A percentile compares a stretch with the other conserved stretches of the same genome.
phyloP scores from a whole-genome alignment of 1,140 invertebrate species.

The Drosophila funebris region DNA sequence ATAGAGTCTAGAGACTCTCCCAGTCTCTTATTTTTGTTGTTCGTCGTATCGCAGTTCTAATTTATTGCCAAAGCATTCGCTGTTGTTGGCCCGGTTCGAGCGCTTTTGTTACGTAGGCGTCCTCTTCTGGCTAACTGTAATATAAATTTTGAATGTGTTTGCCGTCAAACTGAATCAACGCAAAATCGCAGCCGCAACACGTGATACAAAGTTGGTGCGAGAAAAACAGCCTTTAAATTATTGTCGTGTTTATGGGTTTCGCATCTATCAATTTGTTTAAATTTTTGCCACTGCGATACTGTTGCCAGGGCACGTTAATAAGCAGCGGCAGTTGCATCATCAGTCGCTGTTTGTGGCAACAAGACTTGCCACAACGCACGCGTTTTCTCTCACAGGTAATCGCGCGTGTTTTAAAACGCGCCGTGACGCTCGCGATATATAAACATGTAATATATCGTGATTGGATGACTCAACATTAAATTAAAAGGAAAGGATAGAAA shows the following conservation, averaged over 20 bases:
- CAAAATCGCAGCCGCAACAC: constrained; percentile 28
- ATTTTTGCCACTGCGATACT: constrained; percentile 24
- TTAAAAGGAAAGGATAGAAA: too few relatives aligned
- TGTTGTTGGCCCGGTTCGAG: constrained; percentile 11
- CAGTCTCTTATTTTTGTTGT: neutral
- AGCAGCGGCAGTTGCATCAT: constrained; percentile 56
- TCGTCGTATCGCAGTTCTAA: constrained; percentile 16
- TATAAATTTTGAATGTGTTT: constrained; percentile 13
- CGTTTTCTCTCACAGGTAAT: constrained; percentile 42
- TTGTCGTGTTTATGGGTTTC: constrained; percentile 52
- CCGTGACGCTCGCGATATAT: too few relatives aligned
- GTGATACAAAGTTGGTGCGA: constrained; percentile 27
- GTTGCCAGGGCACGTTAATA: constrained; percentile 39
- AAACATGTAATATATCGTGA: too few relatives aligned
- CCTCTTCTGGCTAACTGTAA: constrained; percentile 24
- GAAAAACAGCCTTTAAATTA: constrained; percentile 4
- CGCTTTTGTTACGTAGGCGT: constrained; percentile 13
- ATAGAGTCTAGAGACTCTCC: neutral
- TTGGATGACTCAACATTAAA: too few relatives aligned
- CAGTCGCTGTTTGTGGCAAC: constrained; percentile 22
- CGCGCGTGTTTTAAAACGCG: constrained; percentile 34
- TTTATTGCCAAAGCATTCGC: constrained; percentile 48
- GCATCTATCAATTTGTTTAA: constrained; percentile 29
- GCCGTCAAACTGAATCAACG: constrained; percentile 15
- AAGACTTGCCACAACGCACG: constrained; percentile 6